Base-by-base conservation (phyloP, 2,113 vertebrate species). In the Boulengeromyrus knoepffleri region DNA sequence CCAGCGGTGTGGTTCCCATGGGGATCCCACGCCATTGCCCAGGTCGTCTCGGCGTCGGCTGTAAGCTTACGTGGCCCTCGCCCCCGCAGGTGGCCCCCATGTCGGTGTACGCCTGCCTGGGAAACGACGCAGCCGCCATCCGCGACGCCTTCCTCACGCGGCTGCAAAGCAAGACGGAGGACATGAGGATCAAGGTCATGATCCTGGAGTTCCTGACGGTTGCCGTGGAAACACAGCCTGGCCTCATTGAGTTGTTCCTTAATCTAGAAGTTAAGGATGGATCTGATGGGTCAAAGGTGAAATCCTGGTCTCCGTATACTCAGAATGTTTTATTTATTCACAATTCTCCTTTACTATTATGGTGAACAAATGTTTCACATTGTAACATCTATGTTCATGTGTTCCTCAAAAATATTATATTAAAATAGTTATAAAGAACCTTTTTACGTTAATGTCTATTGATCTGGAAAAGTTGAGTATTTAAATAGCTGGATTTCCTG, bases 141-240 rank as follows among this genome's bases (percentile, higher is more conserved):
- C 96, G 98, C 0, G 98, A 99, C 0, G 98, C 99, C 1, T 99
- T 99, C 92, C 96, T 99, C 90, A 97, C 95, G 3, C 97, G 98
- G 1, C 95, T 99, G 90, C 97, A 98, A 94, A 98, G 98, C 95
- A 97, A 93, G 93, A 98, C 97, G 0, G 99, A 99, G 94, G 98
- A 99, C 94, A 97, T 99, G 97, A 96, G 98, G 66, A 98, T 99
- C 92, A 99, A 99, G 92, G 98, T 99, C 91, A 99, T 99, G 97
- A 99, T 99, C 80, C 95, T 99, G 27, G 99, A 99, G 90, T 99
- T 99, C 93, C 97, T 99, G 89, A 99, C 99, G 0, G 98, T 99
- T 0, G 98, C 99, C 0, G 99, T 99, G 88, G 98, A 99, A 94
- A 99, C 99, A 0, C 99, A 99, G 17, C 99, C 99, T 0, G 99